Evolutionary conservation across 2,888 invertebrate species (phyloP).

Genomic region (Unio delphinus): DNA sequence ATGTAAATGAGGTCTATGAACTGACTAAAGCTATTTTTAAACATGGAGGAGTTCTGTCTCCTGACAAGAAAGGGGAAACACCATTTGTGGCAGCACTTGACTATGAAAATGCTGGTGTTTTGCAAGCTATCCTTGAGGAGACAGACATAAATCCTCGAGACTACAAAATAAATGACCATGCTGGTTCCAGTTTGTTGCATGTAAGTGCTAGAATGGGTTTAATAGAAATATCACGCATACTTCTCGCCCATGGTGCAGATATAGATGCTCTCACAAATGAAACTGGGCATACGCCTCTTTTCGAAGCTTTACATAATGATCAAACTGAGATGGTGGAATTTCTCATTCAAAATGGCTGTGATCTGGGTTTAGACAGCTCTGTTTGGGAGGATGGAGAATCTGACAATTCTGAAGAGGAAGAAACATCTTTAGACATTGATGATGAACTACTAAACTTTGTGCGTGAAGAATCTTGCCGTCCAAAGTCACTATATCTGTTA

Average conservation of each 20-base stretch:
- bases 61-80: slow-evolving; percentile 19
- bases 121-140: slow-evolving; percentile 28
- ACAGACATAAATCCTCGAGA: slow-evolving; percentile 11
- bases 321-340: slow-evolving; percentile 31
- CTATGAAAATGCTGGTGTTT: slow-evolving; percentile 27
- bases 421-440: slow-evolving; percentile 4
- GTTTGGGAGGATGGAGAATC: slow-evolving; percentile 12
- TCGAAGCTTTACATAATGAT: slow-evolving; percentile 26
- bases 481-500: slow-evolving; percentile 17
- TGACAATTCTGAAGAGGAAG: slow-evolving; percentile 23
- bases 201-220: slow-evolving; percentile 19
- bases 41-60: slow-evolving; percentile 20
- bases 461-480: slow-evolving; percentile 4
- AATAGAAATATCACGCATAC: slow-evolving; percentile 23
- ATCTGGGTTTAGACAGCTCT: slow-evolving; percentile 14
- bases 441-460: slow-evolving; percentile 17
- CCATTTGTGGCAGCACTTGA: slow-evolving; percentile 33
- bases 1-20: slow-evolving; percentile 15
- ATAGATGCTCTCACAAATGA: slow-evolving; percentile 21
- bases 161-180: neutral
- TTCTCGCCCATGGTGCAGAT: slow-evolving; percentile 41
- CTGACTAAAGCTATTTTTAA: slow-evolving; percentile 22
- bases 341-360: slow-evolving; percentile 32
- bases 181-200: slow-evolving; percentile 13
- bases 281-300: slow-evolving; percentile 22